phyloP scores from a whole-genome alignment of 2,113 vertebrate genomes.

The Scomber colias region DNA sequence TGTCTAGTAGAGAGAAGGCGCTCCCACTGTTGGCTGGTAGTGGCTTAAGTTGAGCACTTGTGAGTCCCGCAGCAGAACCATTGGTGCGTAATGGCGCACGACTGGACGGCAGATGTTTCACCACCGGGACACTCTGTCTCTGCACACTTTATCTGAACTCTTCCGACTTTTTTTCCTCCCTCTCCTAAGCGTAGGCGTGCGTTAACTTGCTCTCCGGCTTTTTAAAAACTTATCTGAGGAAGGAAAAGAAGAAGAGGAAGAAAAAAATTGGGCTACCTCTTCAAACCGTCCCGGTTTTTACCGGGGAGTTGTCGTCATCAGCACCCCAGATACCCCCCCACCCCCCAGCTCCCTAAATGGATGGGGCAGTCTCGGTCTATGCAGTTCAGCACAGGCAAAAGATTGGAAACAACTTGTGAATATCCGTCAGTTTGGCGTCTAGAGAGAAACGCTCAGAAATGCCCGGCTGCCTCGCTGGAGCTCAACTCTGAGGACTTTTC shows the following conservation, averaged over 20 bases:
- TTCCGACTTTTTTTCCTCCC: slow-evolving; percentile 30
- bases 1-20: slow-evolving; percentile 41
- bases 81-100: slow-evolving; percentile 77
- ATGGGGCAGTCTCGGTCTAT: slow-evolving; percentile 81
- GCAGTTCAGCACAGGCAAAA: slow-evolving; percentile 83
- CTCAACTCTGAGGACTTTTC: slow-evolving; percentile 69
- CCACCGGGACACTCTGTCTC: slow-evolving; percentile 71
- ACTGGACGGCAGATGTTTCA: slow-evolving; percentile 80
- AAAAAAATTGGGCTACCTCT: slow-evolving; percentile 58
- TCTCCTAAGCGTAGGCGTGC: slow-evolving; percentile 58
- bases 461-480: slow-evolving; percentile 67
- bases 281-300: slow-evolving; percentile 67
- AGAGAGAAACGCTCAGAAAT: slow-evolving; percentile 71
- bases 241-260: slow-evolving; percentile 27
- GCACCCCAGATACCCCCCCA: slow-evolving; percentile 67
- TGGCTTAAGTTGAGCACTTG: slow-evolving; percentile 48
- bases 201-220: slow-evolving; percentile 47
- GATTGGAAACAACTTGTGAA: slow-evolving; percentile 77
- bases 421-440: slow-evolving; percentile 74
- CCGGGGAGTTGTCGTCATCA: slow-evolving; percentile 81
- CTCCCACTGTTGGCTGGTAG: slow-evolving; percentile 58
- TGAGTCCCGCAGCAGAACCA: slow-evolving; percentile 52
- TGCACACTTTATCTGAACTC: slow-evolving; percentile 60
- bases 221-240: slow-evolving; percentile 45
- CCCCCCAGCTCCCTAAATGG: slow-evolving; percentile 79